Percentiles rank a stretch among this genome's conserved stretches.
Evolutionary conservation across 2,113 vertebrate species (phyloP).

Genomic region (Corvus cornix): DNA sequence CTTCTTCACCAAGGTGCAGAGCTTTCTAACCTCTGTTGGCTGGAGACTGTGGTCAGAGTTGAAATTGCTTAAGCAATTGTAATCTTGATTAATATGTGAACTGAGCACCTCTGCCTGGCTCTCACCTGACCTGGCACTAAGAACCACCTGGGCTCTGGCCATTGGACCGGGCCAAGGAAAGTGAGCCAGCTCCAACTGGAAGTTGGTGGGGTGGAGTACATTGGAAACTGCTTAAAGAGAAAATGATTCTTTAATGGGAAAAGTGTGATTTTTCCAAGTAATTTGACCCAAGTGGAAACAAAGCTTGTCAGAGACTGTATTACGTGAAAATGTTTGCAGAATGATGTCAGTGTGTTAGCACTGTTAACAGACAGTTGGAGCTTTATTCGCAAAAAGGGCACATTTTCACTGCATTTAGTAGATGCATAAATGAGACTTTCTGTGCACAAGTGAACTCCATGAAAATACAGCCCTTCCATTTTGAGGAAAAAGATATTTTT

Average conservation of each 20-base stretch:
- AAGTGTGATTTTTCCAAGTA: conserved; percentile 54
- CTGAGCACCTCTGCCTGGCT: neutral
- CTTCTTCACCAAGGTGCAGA: neutral
- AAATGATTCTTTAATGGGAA: conserved; percentile 57
- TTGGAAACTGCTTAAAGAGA: conserved; percentile 35
- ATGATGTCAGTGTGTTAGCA: conserved; percentile 50
- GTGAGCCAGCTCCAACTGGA: neutral
- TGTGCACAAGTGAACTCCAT: neutral
- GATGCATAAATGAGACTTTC: neutral
- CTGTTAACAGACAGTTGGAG: conserved; percentile 20
- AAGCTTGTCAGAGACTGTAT: conserved; percentile 49
- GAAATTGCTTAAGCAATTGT: neutral
- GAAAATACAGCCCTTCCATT: neutral
- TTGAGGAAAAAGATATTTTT: neutral
- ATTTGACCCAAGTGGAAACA: conserved; percentile 53
- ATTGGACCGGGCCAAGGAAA: neutral
- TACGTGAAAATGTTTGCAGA: conserved; percentile 53
- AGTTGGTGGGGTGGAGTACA: neutral
- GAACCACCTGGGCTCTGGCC: neutral
- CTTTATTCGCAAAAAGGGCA: conserved; percentile 35
- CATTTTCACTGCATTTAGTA: neutral
- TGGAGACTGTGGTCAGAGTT: neutral
- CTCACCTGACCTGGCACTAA: neutral
- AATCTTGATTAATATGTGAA: neutral
- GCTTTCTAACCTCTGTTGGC: neutral